Percentiles rank a stretch among this genome's conserved stretches.
These are phyloP conservation scores for Subacronicta megacephala DNA, from an alignment of 2,888 invertebrate genomes.

Conservation along the genomic window DNA sequence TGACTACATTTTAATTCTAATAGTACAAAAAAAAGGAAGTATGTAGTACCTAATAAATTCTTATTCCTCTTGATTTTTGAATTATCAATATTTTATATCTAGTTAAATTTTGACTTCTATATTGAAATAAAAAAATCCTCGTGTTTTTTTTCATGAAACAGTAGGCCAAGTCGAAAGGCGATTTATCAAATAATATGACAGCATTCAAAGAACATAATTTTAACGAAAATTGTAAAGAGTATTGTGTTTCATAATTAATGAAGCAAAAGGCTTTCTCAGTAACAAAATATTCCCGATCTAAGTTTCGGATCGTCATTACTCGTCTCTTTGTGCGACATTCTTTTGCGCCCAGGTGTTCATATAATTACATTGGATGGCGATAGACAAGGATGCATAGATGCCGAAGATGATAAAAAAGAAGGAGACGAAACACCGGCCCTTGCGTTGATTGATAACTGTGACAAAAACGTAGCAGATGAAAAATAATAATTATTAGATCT, in stretches of 20 bases:
- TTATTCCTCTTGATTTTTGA: not conserved
- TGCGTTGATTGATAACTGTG: constrained; percentile 90
- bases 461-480: constrained; percentile 90
- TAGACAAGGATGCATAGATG: constrained; percentile 72
- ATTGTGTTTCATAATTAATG: constrained; percentile 90
- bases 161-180: constrained; percentile 65
- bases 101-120: constrained; percentile 11
- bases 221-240: constrained; percentile 84
- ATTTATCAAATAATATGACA: constrained; percentile 88
- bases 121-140: constrained; percentile 27
- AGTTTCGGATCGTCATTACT: constrained; percentile 89
- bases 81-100: not conserved
- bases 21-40: constrained; percentile 5
- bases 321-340: constrained; percentile 89
- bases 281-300: constrained; percentile 88
- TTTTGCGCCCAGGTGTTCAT: constrained; percentile 89
- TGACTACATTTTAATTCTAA: constrained; percentile 39
- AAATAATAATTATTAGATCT: constrained; percentile 89
- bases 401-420: constrained; percentile 56
- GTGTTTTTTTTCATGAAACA: constrained; percentile 68
- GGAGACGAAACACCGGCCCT: constrained; percentile 74
- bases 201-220: constrained; percentile 83
- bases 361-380: constrained; percentile 84
- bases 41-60: constrained; percentile 3
- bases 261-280: constrained; percentile 88